phyloP scores from a whole-genome alignment of 2,113 vertebrate species.

The Planiliza haematocheilus region DNA sequence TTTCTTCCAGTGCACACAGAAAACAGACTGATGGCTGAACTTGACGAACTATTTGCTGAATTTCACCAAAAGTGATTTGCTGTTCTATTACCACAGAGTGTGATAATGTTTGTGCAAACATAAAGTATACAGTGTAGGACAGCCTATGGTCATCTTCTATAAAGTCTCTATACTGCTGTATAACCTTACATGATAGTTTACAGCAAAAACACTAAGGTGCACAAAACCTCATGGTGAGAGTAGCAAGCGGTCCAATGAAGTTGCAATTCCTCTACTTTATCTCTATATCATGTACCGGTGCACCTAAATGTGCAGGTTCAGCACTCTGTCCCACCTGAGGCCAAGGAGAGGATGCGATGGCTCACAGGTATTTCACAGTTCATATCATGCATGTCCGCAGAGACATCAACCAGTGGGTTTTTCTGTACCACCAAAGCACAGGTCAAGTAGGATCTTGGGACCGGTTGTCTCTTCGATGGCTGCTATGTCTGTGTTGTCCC shows the following conservation, averaged over 20 bases:
- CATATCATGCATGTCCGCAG: not conserved
- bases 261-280: not conserved
- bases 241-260: not conserved
- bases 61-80: no score
- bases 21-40: no score
- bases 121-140: not conserved
- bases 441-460: not conserved
- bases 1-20: no score
- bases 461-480: constrained; percentile 1
- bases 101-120: constrained; percentile 2
- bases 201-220: not conserved
- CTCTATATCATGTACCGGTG: constrained; percentile 1
- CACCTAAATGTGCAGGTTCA: not conserved
- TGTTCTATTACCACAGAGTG: no score
- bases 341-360: not conserved
- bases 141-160: not conserved
- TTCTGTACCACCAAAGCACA: not conserved
- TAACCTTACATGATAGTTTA: not conserved
- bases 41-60: no score
- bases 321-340: not conserved
- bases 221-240: not conserved
- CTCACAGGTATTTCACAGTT: constrained; percentile 10
- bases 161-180: not conserved
- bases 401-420: not conserved
- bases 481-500: constrained; percentile 13